Evolutionary conservation across 2,888 invertebrate species (phyloP), one percentile per base, ranked within the genome.

Genomic region (Polietes domitor): DNA sequence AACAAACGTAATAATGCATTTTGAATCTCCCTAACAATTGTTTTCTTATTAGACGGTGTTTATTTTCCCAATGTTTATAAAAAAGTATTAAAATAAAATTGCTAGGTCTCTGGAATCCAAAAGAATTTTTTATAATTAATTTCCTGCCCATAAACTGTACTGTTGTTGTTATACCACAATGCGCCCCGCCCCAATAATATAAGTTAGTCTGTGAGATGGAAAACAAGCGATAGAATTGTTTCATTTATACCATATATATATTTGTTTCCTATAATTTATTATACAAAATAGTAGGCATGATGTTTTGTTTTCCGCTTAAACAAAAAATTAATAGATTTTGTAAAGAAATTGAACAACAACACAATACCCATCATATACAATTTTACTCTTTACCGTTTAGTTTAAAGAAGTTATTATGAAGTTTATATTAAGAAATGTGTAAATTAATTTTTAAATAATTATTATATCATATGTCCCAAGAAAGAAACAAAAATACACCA

Each of bases 381-480:
- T 41, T 19, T 65, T 65, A 28, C n/a, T 26, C n/a, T 24, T 28
- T 61, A 77, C n/a, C 21, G n/a, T 61, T 77, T 71, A 77, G 47
- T 71, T 77, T 61, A 61, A 53, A 21, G 24, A 37, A 26, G 1
- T 17, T 53, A 82, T 2, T 55, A 50, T 82, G 74, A 58, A 72
- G 32, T 65, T 72, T 26, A 55, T 72, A 72, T 26, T 28, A 63
- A 58, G 75, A 32, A 32, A 71, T 71, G 53, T 74, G 71, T 55
- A 82, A 47, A 47, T 70, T 70, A 75, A 50, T 26, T 37, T 37
- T 19, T n/a, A 74, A 61, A 43, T 55, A 65, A 74, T 50, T 63
- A 43, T 77, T 61, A 15, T 41, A 41, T 9, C n/a, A n/a, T 41
- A 63, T 47, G 65, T 63, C 63, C 63, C 3, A 32, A 65, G 24